phyloP scores from a whole-genome alignment of 2,888 invertebrate species.

The Dryobotodes eremita region DNA sequence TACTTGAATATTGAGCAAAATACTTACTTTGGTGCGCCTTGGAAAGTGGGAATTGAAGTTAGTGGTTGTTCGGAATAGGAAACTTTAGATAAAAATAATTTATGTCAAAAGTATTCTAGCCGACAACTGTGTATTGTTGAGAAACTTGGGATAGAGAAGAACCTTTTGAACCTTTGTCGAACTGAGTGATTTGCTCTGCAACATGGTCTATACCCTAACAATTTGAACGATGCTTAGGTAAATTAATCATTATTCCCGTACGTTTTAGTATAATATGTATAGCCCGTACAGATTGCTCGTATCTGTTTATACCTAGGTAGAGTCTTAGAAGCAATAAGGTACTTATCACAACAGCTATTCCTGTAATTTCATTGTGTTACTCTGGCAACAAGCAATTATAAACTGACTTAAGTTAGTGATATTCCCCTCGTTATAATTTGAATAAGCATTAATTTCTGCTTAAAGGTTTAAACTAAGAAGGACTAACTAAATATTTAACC shows the following conservation, averaged over 20 bases:
- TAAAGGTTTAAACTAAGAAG: not conserved
- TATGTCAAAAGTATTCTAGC: constrained; percentile 2
- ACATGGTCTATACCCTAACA: not conserved
- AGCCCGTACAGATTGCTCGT: not conserved
- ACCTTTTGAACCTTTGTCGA: not conserved
- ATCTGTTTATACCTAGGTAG: not conserved
- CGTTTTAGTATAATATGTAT: not conserved
- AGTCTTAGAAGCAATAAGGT: constrained; percentile 1
- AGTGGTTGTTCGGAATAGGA: constrained; percentile 7
- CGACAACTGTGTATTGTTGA: not conserved
- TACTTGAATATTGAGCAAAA: constrained; percentile 41
- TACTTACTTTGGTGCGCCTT: constrained; percentile 16
- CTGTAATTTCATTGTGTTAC: not conserved
- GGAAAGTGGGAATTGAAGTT: constrained; percentile 16
- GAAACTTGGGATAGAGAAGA: constrained; percentile 14
- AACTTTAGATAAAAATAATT: constrained; percentile 10
- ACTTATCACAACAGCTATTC: not conserved
- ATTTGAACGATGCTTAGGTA: not conserved
- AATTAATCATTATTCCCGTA: not conserved
- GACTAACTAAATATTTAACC: not conserved
- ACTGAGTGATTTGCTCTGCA: not conserved
- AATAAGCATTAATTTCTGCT: constrained; percentile 2
- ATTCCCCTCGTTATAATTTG: constrained; percentile 5
- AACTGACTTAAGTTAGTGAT: not conserved
- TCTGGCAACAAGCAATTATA: not conserved